These are phyloP conservation scores for Clunio marinus DNA, from an alignment of 2,888 invertebrate species.

Conservation along the genomic window DNA sequence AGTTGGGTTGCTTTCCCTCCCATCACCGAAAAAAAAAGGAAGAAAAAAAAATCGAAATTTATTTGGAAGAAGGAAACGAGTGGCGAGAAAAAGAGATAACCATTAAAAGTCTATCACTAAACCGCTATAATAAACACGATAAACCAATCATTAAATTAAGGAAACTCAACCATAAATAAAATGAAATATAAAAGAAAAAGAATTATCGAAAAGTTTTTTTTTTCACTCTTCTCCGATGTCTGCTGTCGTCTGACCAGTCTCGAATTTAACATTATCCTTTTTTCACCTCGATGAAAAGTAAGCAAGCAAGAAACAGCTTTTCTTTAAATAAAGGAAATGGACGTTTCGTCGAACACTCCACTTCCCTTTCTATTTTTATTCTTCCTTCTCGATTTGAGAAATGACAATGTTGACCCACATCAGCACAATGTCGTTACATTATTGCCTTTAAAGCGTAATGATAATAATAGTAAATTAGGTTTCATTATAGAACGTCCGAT, in stretches of 20 bases:
- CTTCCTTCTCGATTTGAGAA: slow-evolving; percentile 21
- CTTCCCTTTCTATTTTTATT: background rate
- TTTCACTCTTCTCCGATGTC: slow-evolving; percentile 24
- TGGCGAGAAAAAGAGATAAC: background rate
- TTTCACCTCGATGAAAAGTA: background rate
- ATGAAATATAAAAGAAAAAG: slow-evolving; percentile 23
- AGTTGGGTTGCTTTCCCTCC: background rate
- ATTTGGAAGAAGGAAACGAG: no score
- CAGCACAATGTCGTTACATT: slow-evolving; percentile 32
- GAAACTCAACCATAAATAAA: slow-evolving; percentile 31
- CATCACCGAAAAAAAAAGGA: no score
- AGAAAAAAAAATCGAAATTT: no score
- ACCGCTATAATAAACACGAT: slow-evolving; percentile 28
- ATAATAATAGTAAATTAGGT: slow-evolving; percentile 35
- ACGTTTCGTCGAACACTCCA: background rate
- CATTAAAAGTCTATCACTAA: background rate
- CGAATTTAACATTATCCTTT: no score
- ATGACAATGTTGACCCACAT: slow-evolving; percentile 23
- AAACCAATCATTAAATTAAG: slow-evolving; percentile 34
- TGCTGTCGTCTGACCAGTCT: no score
- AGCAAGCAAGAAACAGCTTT: no score
- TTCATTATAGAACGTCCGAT: slow-evolving; percentile 18
- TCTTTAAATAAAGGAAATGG: slow-evolving; percentile 13
- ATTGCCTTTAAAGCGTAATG: slow-evolving; percentile 35
- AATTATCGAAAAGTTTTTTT: slow-evolving; percentile 33